Evolutionary conservation across 2,888 invertebrate genomes (phyloP).

Genomic region (Zonitis immaculata): DNA sequence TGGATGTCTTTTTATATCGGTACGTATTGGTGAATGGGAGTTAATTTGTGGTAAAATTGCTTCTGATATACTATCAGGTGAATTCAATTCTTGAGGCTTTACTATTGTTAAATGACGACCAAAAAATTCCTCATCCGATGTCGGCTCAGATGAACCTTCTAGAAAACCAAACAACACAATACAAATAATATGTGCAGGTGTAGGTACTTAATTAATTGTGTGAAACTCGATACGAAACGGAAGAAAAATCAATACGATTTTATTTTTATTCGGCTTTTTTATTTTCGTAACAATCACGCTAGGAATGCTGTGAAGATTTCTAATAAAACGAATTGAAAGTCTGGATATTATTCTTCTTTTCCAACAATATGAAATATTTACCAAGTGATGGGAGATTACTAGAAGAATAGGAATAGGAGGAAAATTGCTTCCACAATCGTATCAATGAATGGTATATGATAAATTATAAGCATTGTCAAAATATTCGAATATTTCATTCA

Average conservation of each 20-base stretch:
- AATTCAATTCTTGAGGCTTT: conserved; percentile 58
- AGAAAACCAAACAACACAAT: conserved; percentile 23
- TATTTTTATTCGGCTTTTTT: no score
- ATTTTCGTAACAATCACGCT: background rate
- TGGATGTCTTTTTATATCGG: conserved; percentile 61
- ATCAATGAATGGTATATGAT: conserved; percentile 17
- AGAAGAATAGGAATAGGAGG: conserved; percentile 8
- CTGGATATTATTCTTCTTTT: conserved; percentile 12
- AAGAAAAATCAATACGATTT: background rate
- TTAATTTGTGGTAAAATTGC: conserved; percentile 46
- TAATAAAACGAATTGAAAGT: conserved; percentile 4
- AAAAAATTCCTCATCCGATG: conserved; percentile 48
- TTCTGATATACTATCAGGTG: conserved; percentile 64
- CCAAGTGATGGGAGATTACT: conserved; percentile 12
- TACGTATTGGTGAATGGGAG: conserved; percentile 53
- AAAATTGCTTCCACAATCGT: conserved; percentile 14
- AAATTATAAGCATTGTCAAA: conserved; percentile 12
- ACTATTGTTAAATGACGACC: conserved; percentile 35
- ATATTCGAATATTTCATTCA: conserved; percentile 1
- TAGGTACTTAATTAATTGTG: background rate
- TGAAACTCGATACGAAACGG: background rate
- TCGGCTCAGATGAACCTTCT: conserved; percentile 47
- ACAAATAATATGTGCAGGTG: background rate
- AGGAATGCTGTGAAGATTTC: conserved; percentile 6
- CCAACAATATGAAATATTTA: conserved; percentile 5